phyloP scores from a whole-genome alignment of 2,797 vertebrate genomes.

The Microhierax caerulescens region DNA sequence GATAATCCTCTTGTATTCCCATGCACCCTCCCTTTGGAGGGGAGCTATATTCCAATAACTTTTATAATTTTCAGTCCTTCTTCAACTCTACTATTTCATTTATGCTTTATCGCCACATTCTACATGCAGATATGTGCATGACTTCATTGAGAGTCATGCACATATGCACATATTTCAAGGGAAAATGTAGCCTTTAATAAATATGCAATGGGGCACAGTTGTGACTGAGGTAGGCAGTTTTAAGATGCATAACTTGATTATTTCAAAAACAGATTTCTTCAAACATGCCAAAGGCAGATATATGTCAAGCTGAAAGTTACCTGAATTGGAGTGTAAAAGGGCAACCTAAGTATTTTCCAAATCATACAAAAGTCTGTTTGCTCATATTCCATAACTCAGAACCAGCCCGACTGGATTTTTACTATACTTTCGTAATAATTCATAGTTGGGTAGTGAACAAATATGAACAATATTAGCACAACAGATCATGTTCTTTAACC shows the following conservation, averaged over 20 bases:
- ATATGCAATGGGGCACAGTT: not conserved
- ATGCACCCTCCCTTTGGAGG: not conserved
- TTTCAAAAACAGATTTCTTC: slow-evolving; percentile 5
- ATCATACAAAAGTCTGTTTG: not conserved
- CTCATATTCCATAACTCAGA: not conserved
- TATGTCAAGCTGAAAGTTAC: not conserved
- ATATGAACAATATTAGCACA: not conserved
- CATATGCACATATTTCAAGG: not conserved
- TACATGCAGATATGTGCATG: not conserved
- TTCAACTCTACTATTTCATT: slow-evolving; percentile 20
- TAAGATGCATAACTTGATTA: not conserved
- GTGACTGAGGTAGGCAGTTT: not conserved
- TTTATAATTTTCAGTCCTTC: not conserved
- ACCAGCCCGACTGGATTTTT: not conserved
- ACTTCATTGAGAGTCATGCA: not conserved
- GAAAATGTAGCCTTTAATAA: not conserved
- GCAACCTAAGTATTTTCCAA: slow-evolving; percentile 14
- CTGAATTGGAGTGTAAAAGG: not conserved
- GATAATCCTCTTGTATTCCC: not conserved
- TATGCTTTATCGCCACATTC: not conserved
- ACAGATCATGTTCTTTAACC: not conserved
- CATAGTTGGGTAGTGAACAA: not conserved
- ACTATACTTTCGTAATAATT: not conserved
- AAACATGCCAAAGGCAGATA: not conserved
- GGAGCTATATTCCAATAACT: not conserved